Percentiles rank a stretch among this genome's conserved stretches.
phyloP scores from a whole-genome alignment of 1,140 invertebrate genomes.

The Hermetia illucens region DNA sequence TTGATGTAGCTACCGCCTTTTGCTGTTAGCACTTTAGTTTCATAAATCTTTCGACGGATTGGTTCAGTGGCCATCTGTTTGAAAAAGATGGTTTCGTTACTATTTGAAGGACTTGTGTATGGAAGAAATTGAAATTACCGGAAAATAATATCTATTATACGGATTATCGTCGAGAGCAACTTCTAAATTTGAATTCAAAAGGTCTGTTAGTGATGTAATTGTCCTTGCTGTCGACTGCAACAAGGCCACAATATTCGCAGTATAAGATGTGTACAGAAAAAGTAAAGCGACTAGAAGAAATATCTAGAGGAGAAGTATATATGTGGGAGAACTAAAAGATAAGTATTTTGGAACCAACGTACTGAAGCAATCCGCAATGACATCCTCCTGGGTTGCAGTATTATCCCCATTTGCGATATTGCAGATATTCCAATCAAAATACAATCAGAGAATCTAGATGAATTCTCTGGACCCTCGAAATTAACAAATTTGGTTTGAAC shows the following conservation, averaged over 20 bases:
- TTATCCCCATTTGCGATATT: slow-evolving; percentile 17
- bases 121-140: slow-evolving; percentile 12
- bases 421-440: slow-evolving; percentile 3
- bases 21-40: slow-evolving; percentile 15
- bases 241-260: slow-evolving; percentile 34
- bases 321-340: background rate
- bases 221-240: slow-evolving; percentile 32
- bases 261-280: slow-evolving; percentile 30
- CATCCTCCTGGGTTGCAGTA: slow-evolving; percentile 50
- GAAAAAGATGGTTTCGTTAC: too few relatives aligned
- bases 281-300: slow-evolving; percentile 8
- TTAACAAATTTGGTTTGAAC: background rate
- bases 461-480: background rate
- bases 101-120: slow-evolving; percentile 1
- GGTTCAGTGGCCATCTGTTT: slow-evolving; percentile 6
- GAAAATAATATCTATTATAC: slow-evolving; percentile 27
- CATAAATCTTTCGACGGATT: slow-evolving; percentile 19
- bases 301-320: slow-evolving; percentile 3
- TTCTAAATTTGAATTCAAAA: slow-evolving; percentile 27
- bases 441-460: slow-evolving; percentile 1
- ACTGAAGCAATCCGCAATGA: slow-evolving; percentile 43
- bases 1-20: background rate
- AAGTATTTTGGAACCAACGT: slow-evolving; percentile 8
- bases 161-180: slow-evolving; percentile 23
- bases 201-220: slow-evolving; percentile 28